Conservation (phyloP, 1,140 invertebrate species). For the Hyposmocoma kahamanoa region DNA sequence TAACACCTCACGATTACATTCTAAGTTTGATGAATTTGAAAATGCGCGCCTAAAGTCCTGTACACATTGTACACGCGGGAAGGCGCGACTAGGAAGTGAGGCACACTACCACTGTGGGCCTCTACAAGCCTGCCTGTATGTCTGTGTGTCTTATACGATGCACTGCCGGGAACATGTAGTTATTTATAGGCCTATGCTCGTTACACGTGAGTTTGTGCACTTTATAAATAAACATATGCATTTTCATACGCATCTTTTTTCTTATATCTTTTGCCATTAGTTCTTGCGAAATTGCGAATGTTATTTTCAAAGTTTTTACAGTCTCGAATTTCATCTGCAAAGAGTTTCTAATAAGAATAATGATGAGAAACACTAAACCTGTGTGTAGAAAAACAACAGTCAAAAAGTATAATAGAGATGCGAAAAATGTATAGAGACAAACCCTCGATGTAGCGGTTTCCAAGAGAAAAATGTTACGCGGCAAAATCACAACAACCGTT, state of each 20-base stretch:
- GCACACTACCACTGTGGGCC: constrained; percentile 35
- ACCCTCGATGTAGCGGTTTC: constrained; percentile 42
- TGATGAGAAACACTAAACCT: neutral
- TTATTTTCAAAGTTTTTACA: too few species aligned
- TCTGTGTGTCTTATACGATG: too few species aligned
- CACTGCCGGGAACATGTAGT: constrained; percentile 49
- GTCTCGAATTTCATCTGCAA: too few species aligned
- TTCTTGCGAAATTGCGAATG: too few species aligned
- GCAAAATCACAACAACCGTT: constrained; percentile 66
- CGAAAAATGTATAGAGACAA: constrained; percentile 20
- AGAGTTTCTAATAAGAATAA: neutral
- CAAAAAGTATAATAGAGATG: constrained; percentile 22
- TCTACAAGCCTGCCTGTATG: constrained; percentile 36
- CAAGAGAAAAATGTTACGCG: constrained; percentile 62
- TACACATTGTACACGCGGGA: constrained; percentile 66
- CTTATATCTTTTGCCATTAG: too few species aligned
- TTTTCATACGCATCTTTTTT: too few species aligned
- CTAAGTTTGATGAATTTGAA: too few species aligned
- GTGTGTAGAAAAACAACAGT: neutral
- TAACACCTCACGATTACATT: too few species aligned
- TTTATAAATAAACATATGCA: too few species aligned
- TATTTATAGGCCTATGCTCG: constrained; percentile 36
- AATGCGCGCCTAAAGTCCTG: constrained; percentile 59
- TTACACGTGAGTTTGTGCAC: constrained; percentile 15
- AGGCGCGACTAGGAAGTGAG: constrained; percentile 66